Conservation (phyloP, 2,113 vertebrate genomes). For the Vulpes ferrilata region DNA sequence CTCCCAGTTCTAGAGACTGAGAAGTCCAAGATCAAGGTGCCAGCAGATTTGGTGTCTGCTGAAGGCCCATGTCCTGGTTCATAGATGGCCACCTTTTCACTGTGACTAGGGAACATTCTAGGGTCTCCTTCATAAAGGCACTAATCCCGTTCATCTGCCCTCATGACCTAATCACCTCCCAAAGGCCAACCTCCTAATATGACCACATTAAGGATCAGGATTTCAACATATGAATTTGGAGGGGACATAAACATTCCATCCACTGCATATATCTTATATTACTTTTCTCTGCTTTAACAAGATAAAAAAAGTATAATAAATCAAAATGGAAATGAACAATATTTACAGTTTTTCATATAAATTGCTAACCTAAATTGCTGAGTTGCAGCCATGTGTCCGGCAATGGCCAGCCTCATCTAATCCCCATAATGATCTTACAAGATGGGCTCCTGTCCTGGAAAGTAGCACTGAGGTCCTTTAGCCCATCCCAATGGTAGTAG, state of each 20-base stretch:
- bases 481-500: neutral
- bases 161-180: neutral
- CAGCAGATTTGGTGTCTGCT: neutral
- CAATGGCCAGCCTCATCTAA: neutral
- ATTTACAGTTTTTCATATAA: neutral
- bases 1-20: neutral
- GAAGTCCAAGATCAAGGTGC: neutral
- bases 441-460: neutral
- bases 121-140: neutral
- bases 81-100: neutral
- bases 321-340: slow-evolving; percentile 50
- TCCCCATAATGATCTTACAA: neutral
- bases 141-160: neutral
- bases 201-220: neutral
- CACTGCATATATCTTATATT: neutral
- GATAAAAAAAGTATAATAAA: neutral
- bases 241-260: neutral
- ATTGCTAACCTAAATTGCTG: neutral
- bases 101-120: neutral
- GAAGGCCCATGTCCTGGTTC: neutral
- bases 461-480: neutral
- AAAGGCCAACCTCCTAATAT: neutral
- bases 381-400: neutral
- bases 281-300: slow-evolving; percentile 22
- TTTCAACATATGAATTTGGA: neutral